Conservation (phyloP, 2,113 vertebrate species). For the Macquaria australasica region DNA sequence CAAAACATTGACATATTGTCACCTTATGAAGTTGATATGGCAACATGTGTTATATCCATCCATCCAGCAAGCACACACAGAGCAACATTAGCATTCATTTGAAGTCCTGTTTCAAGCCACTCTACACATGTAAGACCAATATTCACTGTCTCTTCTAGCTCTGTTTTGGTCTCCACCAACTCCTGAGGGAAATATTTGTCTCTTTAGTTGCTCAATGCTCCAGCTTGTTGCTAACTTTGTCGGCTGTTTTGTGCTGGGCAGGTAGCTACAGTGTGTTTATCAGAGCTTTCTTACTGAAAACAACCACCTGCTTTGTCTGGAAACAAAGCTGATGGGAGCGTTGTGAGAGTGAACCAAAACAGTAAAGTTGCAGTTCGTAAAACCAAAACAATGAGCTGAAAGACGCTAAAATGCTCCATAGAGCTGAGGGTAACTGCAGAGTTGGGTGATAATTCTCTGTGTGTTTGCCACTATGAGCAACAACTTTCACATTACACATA, state of each 20-base stretch:
- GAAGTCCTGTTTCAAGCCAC: background rate
- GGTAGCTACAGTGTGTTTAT: too few relatives aligned
- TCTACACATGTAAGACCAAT: background rate
- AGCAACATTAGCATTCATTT: background rate
- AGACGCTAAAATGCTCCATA: background rate
- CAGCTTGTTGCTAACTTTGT: too few relatives aligned
- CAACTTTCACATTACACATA: background rate
- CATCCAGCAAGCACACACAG: background rate
- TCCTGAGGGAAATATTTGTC: too few relatives aligned
- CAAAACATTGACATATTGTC: background rate
- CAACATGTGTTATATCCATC: background rate
- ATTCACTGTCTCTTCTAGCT: too few relatives aligned
- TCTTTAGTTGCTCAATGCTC: too few relatives aligned
- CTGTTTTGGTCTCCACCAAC: too few relatives aligned
- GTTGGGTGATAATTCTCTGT: background rate
- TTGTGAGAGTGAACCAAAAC: too few relatives aligned
- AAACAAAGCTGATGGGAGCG: too few relatives aligned
- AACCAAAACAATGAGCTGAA: background rate
- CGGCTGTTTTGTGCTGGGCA: too few relatives aligned
- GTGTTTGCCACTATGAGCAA: background rate
- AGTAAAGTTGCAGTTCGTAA: background rate
- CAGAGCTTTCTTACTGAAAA: too few relatives aligned
- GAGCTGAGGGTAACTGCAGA: background rate
- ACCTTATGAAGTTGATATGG: background rate
- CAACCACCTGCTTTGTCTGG: too few relatives aligned